Conservation (phyloP, 92 coral and sea anemone species). For the Zoanthus sansibaricus region DNA sequence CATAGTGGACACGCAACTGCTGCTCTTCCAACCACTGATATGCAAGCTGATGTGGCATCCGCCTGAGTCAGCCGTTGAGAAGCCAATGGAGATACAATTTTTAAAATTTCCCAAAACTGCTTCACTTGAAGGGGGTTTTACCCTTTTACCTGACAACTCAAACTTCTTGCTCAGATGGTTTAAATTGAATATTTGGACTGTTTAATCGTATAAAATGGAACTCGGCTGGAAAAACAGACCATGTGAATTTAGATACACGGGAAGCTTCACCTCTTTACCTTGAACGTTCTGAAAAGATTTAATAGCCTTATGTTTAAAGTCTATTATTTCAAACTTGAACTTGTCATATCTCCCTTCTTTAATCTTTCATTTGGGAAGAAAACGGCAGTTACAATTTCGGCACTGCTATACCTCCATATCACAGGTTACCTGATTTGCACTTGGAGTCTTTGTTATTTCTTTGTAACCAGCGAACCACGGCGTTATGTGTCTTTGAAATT, state of each 20-base stretch:
- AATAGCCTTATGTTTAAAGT: conserved; percentile 33
- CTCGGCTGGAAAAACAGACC: conserved; percentile 20
- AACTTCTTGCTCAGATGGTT: background rate
- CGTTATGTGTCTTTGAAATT: background rate
- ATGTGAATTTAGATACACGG: conserved; percentile 22
- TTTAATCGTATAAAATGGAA: conserved; percentile 9
- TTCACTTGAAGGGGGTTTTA: too few relatives aligned
- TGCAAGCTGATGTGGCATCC: background rate
- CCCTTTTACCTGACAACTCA: background rate
- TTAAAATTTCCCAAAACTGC: too few relatives aligned
- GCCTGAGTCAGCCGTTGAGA: background rate
- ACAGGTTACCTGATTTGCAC: conserved; percentile 53
- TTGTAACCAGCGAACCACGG: conserved; percentile 61
- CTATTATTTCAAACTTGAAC: conserved; percentile 15
- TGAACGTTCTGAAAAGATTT: conserved; percentile 6
- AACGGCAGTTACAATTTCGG: conserved; percentile 47
- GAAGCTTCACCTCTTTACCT: conserved; percentile 3
- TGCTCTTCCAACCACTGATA: conserved; percentile 14
- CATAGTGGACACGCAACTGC: conserved; percentile 29
- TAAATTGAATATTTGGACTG: background rate
- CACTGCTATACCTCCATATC: conserved; percentile 52
- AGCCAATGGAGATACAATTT: too few relatives aligned
- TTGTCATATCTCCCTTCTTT: conserved; percentile 32
- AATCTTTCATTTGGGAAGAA: conserved; percentile 33
- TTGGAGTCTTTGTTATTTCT: conserved; percentile 21